Evolutionary conservation across 2,113 vertebrate genomes (phyloP).

Genomic region (Sphyrna mokarran): DNA sequence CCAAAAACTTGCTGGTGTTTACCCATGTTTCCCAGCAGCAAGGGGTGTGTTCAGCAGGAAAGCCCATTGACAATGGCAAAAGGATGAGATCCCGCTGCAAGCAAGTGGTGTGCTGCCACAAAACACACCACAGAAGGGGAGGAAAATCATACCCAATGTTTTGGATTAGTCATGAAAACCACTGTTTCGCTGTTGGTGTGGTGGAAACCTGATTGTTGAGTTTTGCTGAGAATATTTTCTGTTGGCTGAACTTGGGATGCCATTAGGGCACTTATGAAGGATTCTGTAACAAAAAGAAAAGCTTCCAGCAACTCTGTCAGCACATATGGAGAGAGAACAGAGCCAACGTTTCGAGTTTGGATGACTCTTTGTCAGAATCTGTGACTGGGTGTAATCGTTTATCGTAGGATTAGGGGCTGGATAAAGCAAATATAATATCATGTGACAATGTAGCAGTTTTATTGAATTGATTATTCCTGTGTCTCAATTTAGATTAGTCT

Average conservation of each 20-base stretch:
- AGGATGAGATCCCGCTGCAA: too few species aligned
- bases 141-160: too few species aligned
- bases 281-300: neutral
- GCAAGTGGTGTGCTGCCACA: too few species aligned
- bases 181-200: neutral
- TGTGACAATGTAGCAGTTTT: neutral
- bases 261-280: neutral
- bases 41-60: too few species aligned
- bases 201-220: neutral
- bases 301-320: too few species aligned
- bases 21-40: too few species aligned
- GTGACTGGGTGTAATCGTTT: neutral
- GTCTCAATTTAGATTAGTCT: neutral
- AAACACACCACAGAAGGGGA: too few species aligned
- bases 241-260: neutral
- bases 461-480: neutral
- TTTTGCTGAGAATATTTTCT: neutral
- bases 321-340: too few species aligned
- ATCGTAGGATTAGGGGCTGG: neutral
- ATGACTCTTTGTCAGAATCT: neutral
- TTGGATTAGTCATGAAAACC: neutral
- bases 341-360: too few species aligned
- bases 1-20: too few species aligned
- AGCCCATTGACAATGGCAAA: too few species aligned
- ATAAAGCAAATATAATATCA: neutral